Percentiles rank a stretch among this genome's conserved stretches.
These are phyloP conservation scores for Plebejus melissa DNA, from an alignment of 2,888 invertebrate species.

Conservation along the genomic window DNA sequence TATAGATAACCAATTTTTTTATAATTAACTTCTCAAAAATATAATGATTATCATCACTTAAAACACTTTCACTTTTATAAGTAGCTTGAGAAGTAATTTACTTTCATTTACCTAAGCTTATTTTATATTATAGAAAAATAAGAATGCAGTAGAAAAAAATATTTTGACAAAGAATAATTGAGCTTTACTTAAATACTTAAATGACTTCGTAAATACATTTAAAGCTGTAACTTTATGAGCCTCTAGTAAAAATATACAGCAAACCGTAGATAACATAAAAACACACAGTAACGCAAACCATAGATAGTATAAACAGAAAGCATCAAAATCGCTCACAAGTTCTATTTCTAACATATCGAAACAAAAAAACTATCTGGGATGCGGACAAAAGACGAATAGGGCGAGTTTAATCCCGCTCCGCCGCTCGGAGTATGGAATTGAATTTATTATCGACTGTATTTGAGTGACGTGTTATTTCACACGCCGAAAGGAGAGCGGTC, in stretches of 20 bases:
- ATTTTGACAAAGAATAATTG: no score
- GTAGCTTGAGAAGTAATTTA: no score
- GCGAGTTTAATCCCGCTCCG: constrained; percentile 69
- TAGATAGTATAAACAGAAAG: neutral
- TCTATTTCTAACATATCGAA: constrained; percentile 35
- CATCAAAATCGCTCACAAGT: neutral
- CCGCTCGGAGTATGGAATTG: constrained; percentile 70
- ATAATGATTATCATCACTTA: neutral
- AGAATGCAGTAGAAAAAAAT: neutral
- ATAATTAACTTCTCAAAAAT: no score
- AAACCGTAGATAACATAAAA: neutral
- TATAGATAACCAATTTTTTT: no score
- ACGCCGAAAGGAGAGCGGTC: constrained; percentile 53
- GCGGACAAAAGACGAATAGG: constrained; percentile 69
- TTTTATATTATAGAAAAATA: neutral
- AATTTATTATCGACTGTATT: constrained; percentile 77
- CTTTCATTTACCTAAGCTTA: neutral
- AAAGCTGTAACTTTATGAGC: no score
- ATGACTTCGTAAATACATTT: no score
- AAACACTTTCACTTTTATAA: no score
- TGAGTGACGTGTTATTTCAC: constrained; percentile 79
- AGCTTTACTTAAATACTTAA: no score
- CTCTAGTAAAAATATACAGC: no score
- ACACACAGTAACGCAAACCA: neutral
- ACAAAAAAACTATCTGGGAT: constrained; percentile 49